Conservation (phyloP, 2,888 invertebrate genomes). For the Molanna angustata region DNA sequence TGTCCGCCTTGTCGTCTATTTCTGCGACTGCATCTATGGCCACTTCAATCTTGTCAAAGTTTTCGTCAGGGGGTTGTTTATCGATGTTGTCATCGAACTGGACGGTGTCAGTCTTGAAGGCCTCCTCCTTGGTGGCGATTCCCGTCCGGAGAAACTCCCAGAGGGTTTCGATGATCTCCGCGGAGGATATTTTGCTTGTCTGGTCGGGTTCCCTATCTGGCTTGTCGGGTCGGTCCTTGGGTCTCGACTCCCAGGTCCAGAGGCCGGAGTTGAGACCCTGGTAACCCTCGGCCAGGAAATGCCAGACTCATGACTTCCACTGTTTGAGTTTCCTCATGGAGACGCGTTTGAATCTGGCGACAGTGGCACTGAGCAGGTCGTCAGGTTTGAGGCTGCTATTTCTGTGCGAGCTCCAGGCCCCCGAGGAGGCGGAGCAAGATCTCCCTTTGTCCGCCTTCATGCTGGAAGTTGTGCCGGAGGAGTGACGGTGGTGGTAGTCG, state of each 20-base stretch:
- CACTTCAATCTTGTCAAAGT: slow-evolving; percentile 15
- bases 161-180: slow-evolving; percentile 29
- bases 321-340: slow-evolving; percentile 74
- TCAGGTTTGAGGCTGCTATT: slow-evolving; percentile 48
- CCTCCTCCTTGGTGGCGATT: slow-evolving; percentile 16
- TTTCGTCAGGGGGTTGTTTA: slow-evolving; percentile 1
- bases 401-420: slow-evolving; percentile 18
- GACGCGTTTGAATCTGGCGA: slow-evolving; percentile 74
- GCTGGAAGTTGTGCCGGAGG: slow-evolving; percentile 22
- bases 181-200: slow-evolving; percentile 23
- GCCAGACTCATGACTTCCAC: slow-evolving; percentile 75
- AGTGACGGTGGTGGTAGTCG: slow-evolving; percentile 19
- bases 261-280: slow-evolving; percentile 22
- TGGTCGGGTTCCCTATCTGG: slow-evolving; percentile 21
- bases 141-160: slow-evolving; percentile 31
- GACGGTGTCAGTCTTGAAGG: neutral
- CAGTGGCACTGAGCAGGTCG: slow-evolving; percentile 68
- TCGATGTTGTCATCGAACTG: neutral
- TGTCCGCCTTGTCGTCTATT: neutral
- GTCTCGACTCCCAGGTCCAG: slow-evolving; percentile 16
- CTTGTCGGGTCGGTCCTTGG: slow-evolving; percentile 12
- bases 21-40: slow-evolving; percentile 1
- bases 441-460: slow-evolving; percentile 19
- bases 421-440: slow-evolving; percentile 23
- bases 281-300: slow-evolving; percentile 39